These are phyloP conservation scores for Pelosia muscerda DNA, from an alignment of 2,888 invertebrate species.

Conservation along the genomic window DNA sequence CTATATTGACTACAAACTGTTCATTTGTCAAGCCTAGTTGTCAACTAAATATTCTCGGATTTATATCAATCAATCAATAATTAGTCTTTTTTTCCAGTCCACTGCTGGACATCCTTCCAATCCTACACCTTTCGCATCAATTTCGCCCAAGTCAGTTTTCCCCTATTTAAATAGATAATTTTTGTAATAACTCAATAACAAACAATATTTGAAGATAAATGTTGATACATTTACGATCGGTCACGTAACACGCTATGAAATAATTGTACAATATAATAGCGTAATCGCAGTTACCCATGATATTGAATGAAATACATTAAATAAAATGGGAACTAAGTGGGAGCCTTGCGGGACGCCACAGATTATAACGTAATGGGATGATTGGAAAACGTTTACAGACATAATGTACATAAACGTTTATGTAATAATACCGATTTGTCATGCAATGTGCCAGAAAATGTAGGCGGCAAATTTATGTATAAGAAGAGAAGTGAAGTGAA, in stretches of 20 bases:
- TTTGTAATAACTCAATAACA: too few species aligned
- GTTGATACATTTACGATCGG: neutral
- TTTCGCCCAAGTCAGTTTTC: too few species aligned
- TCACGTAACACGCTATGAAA: neutral
- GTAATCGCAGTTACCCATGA: neutral
- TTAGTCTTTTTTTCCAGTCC: too few species aligned
- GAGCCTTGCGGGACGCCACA: neutral
- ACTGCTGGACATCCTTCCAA: too few species aligned
- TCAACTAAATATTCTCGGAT: too few species aligned
- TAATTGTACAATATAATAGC: neutral
- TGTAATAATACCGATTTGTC: neutral
- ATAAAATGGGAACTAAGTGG: neutral
- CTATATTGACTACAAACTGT: too few species aligned
- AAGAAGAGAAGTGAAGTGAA: neutral
- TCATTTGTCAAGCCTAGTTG: too few species aligned
- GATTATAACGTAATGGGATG: neutral
- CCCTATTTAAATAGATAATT: too few species aligned
- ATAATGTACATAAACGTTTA: neutral
- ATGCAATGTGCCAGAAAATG: neutral
- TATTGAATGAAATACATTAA: neutral
- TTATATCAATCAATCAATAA: too few species aligned
- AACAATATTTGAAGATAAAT: neutral
- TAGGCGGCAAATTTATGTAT: neutral
- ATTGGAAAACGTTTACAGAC: conserved; percentile 3
- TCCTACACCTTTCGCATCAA: too few species aligned